A percentile compares a stretch with the other conserved stretches of the same genome.
Evolutionary conservation across 2,797 vertebrate genomes (phyloP).

Genomic region (Vultur gryphus): DNA sequence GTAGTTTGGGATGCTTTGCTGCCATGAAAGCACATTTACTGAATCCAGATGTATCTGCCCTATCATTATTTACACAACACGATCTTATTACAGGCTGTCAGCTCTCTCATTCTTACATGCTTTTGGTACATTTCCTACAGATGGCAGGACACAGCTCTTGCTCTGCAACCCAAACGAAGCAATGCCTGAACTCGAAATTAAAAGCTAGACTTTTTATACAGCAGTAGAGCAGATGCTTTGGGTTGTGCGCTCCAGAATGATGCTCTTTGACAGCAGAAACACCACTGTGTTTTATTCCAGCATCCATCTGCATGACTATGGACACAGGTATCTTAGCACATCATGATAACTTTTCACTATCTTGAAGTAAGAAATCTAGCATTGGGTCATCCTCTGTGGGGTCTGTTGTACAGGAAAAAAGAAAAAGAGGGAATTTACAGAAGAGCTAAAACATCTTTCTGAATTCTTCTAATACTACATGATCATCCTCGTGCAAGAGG

Average conservation of each 20-base stretch:
- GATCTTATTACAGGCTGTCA: neutral
- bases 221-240: neutral
- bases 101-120: neutral
- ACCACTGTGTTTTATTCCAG: neutral
- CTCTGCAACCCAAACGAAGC: neutral
- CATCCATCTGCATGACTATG: neutral
- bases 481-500: neutral
- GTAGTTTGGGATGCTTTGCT: neutral
- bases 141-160: neutral
- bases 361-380: neutral
- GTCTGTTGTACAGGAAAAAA: neutral
- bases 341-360: neutral
- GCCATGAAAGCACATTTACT: neutral
- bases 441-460: neutral
- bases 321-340: neutral
- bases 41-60: neutral
- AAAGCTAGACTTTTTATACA: neutral
- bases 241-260: neutral
- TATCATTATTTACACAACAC: neutral
- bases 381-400: neutral
- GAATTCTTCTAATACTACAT: neutral
- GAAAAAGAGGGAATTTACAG: neutral
- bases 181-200: neutral
- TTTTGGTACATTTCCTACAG: neutral
- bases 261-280: neutral